Conservation (phyloP, 1,140 invertebrate genomes). For the Ceratosolen fusciceps region DNA sequence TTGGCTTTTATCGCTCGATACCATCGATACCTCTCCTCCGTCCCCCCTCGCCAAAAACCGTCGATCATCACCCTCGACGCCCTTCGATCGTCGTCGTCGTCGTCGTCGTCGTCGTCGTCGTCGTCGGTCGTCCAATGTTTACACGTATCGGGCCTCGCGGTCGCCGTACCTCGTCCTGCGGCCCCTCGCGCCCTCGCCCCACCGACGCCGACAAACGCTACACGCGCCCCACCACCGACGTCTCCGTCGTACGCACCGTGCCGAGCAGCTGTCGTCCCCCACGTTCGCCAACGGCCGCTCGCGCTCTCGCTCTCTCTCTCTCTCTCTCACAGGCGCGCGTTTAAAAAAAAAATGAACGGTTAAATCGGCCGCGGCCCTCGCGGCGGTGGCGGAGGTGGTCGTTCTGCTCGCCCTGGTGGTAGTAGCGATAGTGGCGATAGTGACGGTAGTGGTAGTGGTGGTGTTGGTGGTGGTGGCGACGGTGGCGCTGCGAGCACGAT, state of each 20-base stretch:
- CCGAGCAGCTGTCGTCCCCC: background rate
- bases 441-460: conserved; percentile 20
- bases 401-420: too few species aligned
- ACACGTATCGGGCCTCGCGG: background rate
- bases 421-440: background rate
- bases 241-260: too few species aligned
- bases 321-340: conserved; percentile 32
- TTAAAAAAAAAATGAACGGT: conserved; percentile 28
- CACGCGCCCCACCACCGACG: background rate
- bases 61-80: too few species aligned
- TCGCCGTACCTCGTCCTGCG: too few species aligned
- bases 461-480: conserved; percentile 11
- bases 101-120: too few species aligned
- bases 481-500: background rate
- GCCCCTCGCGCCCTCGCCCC: background rate
- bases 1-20: too few species aligned
- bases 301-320: conserved; percentile 21
- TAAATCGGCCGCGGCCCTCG: conserved; percentile 29
- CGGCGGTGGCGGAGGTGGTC: background rate
- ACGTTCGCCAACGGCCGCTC: background rate
- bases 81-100: too few species aligned
- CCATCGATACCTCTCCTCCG: background rate
- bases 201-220: background rate
- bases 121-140: background rate
- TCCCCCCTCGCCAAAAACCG: too few species aligned